Evolutionary conservation across 1,140 invertebrate genomes (phyloP).

Genomic region (Lycorma delicatula): DNA sequence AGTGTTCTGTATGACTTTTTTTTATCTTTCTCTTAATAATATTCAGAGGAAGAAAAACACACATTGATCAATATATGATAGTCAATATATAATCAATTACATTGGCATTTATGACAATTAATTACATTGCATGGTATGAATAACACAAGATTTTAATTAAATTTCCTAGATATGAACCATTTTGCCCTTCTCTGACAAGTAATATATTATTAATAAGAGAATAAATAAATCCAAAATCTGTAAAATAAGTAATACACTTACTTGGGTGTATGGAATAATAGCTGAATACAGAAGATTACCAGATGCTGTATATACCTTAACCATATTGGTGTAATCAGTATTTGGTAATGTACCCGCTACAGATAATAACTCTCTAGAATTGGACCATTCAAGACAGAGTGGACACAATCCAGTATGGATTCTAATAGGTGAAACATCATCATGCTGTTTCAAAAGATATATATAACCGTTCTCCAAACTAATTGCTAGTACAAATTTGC

Average conservation of each 20-base stretch:
- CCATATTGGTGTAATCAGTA: slow-evolving; percentile 53
- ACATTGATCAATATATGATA: no score
- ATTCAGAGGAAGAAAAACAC: no score
- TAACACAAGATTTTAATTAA: no score
- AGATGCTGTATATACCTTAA: slow-evolving; percentile 72
- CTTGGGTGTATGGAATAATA: slow-evolving; percentile 63
- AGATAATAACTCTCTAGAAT: slow-evolving; percentile 83
- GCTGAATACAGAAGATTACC: slow-evolving; percentile 66
- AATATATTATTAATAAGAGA: no score
- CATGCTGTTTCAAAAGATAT: slow-evolving; percentile 79
- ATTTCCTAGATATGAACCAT: no score
- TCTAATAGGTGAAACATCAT: slow-evolving; percentile 81
- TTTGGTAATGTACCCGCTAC: slow-evolving; percentile 66
- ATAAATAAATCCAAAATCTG: no score
- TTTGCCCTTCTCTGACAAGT: no score
- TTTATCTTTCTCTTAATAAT: no score
- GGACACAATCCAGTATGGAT: slow-evolving; percentile 74
- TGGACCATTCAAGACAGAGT: slow-evolving; percentile 90
- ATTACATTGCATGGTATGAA: no score
- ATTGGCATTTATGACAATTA: no score
- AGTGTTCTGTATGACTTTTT: no score
- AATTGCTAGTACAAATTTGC: slow-evolving; percentile 73
- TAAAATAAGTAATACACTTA: slow-evolving; percentile 38
- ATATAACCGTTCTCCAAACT: slow-evolving; percentile 82
- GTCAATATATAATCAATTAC: no score